Conservation (phyloP, 2,797 vertebrate genomes). For the Girardinus metallicus region DNA sequence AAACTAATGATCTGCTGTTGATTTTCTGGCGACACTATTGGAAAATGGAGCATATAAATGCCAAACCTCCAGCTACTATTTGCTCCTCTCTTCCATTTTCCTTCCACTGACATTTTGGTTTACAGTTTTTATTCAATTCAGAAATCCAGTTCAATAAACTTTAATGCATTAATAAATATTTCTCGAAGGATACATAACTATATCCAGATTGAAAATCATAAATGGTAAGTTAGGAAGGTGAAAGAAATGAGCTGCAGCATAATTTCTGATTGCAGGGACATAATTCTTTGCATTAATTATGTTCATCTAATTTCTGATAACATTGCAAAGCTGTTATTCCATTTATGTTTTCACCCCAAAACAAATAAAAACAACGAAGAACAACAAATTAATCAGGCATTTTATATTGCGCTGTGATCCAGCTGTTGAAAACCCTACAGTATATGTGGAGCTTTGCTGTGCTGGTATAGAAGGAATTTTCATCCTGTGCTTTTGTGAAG, state of each 20-base stretch:
- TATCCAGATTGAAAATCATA: neutral
- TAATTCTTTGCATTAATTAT: neutral
- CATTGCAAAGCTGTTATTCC: neutral
- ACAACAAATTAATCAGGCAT: neutral
- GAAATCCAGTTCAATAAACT: neutral
- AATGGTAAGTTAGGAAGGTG: neutral
- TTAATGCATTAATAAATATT: neutral
- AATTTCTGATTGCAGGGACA: neutral
- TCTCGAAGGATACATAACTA: neutral
- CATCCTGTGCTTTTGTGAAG: neutral
- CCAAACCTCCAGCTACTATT: constrained; percentile 25
- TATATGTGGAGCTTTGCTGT: neutral
- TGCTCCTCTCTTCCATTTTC: constrained; percentile 3
- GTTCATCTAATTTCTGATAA: neutral
- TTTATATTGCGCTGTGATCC: neutral
- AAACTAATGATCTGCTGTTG: constrained; percentile 38
- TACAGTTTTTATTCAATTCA: neutral
- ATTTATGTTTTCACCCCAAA: neutral
- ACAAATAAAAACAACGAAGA: neutral
- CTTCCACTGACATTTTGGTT: neutral
- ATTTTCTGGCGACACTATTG: constrained; percentile 23
- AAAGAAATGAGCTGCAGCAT: neutral
- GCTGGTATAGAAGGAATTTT: neutral
- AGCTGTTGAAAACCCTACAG: neutral
- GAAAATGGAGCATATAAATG: constrained; percentile 22